Base-by-base conservation (phyloP, 2,888 invertebrate species). In the Parnassius smintheus region DNA sequence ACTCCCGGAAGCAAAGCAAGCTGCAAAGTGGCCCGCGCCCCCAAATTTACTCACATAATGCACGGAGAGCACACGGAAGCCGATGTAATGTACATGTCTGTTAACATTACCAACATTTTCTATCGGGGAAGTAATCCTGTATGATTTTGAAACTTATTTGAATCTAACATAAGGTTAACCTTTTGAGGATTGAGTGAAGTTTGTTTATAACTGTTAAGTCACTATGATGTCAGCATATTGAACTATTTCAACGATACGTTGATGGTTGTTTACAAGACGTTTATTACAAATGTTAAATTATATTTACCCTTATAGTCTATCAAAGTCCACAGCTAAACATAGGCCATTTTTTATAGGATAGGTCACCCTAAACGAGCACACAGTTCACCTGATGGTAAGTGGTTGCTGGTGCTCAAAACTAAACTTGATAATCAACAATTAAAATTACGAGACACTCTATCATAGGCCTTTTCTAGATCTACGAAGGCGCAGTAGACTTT, bases 1-100 rank as follows among this genome's bases (percentile, higher is more conserved):
- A 81, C 77, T 72, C 73, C 83, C 87, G 88, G 88, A 89, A 85
- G 76, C 75, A 66, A 48, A 69, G 78, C 86, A 88, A 88, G 88
- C 88, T 90, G 90, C 88, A 81, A 81, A 78, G 80, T 81, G 76
- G 74, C 77, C 78, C 72, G 68, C 76, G 65, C 74, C 77, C 76
- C 72, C 68, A 58, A 61, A 52, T 70, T 70, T 68, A 69, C 66
- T 61, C 65, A 65, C 67, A 68, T 66, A 68, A 69, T 66, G 69
- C 67, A 66, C 68, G 65, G 25, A 65, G 65, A 60, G 62, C 65
- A 49, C 56, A 65, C 65, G 73, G 72, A 73, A 72, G 68, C 69
- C 63, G 62, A 59, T 56, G 65, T 66, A 68, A 65, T 58, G 62
- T 56, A 61, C 63, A 59, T 61, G 61, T 54, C 22, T 52, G 41